Evolutionary conservation across 2,888 invertebrate genomes (phyloP).

Genomic region (Papilio elwesi): DNA sequence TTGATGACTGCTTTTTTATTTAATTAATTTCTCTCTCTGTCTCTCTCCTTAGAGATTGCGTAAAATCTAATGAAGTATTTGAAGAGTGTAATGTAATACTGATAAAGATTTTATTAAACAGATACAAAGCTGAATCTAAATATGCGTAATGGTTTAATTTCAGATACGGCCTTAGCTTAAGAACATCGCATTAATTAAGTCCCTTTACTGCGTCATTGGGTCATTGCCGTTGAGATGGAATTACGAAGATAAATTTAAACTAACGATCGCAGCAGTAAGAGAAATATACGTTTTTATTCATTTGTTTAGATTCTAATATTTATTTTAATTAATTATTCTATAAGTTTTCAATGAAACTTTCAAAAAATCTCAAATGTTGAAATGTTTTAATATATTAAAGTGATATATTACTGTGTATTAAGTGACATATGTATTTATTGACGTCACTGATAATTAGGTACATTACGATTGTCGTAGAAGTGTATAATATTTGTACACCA

Average conservation of each 20-base stretch:
- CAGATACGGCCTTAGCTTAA: slow-evolving; percentile 34
- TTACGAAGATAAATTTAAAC: slow-evolving; percentile 29
- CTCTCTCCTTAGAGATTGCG: no score
- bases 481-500: background rate
- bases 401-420: background rate
- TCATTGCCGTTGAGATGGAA: slow-evolving; percentile 36
- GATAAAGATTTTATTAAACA: slow-evolving; percentile 11
- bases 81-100: background rate
- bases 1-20: no score
- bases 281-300: slow-evolving; percentile 8
- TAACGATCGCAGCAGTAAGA: background rate
- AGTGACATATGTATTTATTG: no score
- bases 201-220: slow-evolving; percentile 35
- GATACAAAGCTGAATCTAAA: slow-evolving; percentile 25
- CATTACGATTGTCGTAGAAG: background rate
- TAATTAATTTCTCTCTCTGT: no score
- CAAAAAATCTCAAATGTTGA: background rate
- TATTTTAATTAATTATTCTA: slow-evolving; percentile 1
- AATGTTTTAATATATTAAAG: background rate
- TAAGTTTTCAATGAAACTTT: background rate
- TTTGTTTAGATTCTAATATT: slow-evolving; percentile 21
- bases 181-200: slow-evolving; percentile 37
- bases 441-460: background rate
- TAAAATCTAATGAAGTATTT: background rate
- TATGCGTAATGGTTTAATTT: slow-evolving; percentile 32